Base-by-base conservation (phyloP, 2,888 invertebrate genomes). In the Acanthosepion pharaonis region DNA sequence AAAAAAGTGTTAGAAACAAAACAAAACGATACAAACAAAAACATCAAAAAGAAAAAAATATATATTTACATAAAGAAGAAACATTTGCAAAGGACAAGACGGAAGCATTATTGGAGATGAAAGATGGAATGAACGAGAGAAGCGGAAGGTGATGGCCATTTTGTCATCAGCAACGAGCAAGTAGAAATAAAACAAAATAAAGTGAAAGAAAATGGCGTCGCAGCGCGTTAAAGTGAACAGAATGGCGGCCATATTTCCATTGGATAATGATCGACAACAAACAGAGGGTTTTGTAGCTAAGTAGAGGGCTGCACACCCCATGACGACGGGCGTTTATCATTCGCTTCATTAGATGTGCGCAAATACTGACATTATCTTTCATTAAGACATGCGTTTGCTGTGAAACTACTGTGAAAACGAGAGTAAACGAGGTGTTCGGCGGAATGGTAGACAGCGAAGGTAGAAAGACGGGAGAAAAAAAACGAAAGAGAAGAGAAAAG, bases 361-460 rank as follows among this genome's bases (percentile, higher is more conserved):
- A 78, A 78, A 78, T 78, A 78, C 78, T 78, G 78, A 9, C 78
- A 78, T 78, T 78, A 78, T 78, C 78, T 78, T 78, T 78, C 78
- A 78, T 78, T 78, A 78, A 78, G 78, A 78, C 78, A n/a, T 78
- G 78, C 78, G 78, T 78, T 78, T n/a, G 78, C 78, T 78, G n/a
- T 78, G 78, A 78, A n/a, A 78, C n/a, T 78, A 78, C n/a, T n/a
- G 78, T 33, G 78, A 78, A 78, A 78, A 78, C 78, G 78, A 33
- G n/a, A 78, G 78, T 15, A 78, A 78, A 78, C 33, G 78, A 78
- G n/a, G n/a, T 78, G 33, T 78, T 33, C 78, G 78, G 78, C 2
- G 33, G 78, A n/a, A 78, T 78, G 78, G n/a, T 11, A n/a, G 78
- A 15, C n/a, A 78, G 78, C 15, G 78, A 78, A 78, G n/a, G 78